phyloP scores from a whole-genome alignment of 2,113 vertebrate genomes.

The Syrmaticus mikado region DNA sequence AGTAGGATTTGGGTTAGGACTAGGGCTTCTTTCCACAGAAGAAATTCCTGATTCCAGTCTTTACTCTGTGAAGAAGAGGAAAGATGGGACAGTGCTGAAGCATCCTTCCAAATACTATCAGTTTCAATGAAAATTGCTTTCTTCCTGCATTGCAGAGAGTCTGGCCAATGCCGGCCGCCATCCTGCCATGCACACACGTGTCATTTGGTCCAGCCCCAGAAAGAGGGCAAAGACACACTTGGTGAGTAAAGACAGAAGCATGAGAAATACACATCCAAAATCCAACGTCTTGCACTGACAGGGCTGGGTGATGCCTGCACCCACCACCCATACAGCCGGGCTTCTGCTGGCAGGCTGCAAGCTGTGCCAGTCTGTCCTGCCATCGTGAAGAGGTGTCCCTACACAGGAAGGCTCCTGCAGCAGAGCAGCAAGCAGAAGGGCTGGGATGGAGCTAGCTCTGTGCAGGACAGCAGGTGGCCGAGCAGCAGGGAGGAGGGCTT shows the following conservation, averaged over 20 bases:
- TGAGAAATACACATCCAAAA: not conserved
- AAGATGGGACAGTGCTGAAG: not conserved
- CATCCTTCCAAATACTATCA: not conserved
- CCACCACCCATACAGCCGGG: fast-evolving
- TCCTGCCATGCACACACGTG: not conserved
- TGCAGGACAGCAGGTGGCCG: constrained; percentile 50
- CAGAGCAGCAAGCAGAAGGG: not conserved
- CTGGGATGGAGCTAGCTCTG: not conserved
- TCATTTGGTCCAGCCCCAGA: not conserved
- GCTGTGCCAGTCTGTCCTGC: not conserved
- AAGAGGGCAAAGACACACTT: constrained; percentile 19
- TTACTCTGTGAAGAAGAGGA: not conserved
- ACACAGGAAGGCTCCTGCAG: not conserved
- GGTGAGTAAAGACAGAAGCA: not conserved
- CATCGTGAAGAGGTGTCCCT: fast-evolving
- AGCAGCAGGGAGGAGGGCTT: constrained; percentile 44
- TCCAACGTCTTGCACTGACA: not conserved
- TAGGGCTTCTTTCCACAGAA: not conserved
- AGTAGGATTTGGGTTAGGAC: not conserved
- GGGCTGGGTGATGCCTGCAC: not conserved
- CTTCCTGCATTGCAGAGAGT: not conserved
- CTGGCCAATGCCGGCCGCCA: not conserved
- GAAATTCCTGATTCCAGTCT: not conserved
- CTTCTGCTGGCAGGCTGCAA: not conserved
- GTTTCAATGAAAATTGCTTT: not conserved